Conservation (phyloP, 2,888 invertebrate genomes). For the Lochmaea capreae region DNA sequence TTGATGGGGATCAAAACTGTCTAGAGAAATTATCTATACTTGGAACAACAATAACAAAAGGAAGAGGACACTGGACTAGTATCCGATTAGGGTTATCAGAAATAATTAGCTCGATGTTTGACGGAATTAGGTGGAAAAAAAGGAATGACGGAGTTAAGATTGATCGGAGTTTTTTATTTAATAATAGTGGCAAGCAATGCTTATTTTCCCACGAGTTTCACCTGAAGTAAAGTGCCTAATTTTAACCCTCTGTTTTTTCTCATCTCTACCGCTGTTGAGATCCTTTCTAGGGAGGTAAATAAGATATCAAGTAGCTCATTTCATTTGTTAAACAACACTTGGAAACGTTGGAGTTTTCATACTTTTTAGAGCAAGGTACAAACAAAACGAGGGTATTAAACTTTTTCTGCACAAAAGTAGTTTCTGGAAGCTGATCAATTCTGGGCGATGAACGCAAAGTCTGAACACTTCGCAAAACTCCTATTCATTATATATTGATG, state of each 20-base stretch:
- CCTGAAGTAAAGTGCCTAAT: neutral
- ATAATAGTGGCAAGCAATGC: too few species aligned
- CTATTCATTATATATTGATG: slow-evolving; percentile 56
- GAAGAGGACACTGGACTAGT: slow-evolving; percentile 39
- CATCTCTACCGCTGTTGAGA: neutral
- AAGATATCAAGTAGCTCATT: neutral
- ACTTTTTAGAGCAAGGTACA: slow-evolving; percentile 35
- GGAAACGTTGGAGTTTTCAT: slow-evolving; percentile 24
- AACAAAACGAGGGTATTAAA: slow-evolving; percentile 47
- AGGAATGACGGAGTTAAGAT: neutral
- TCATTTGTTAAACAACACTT: slow-evolving; percentile 3
- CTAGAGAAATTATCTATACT: slow-evolving; percentile 46
- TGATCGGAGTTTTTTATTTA: too few species aligned
- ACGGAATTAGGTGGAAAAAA: slow-evolving; percentile 52
- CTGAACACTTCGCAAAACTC: slow-evolving; percentile 50
- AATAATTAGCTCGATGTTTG: slow-evolving; percentile 36
- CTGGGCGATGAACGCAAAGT: slow-evolving; percentile 47
- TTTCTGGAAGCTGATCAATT: slow-evolving; percentile 52
- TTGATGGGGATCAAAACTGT: slow-evolving; percentile 52
- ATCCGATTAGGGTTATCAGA: slow-evolving; percentile 45
- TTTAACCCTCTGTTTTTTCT: neutral
- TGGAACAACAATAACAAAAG: slow-evolving; percentile 42
- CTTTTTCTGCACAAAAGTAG: slow-evolving; percentile 43
- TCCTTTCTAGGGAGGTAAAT: neutral
- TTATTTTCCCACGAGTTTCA: too few species aligned